phyloP scores from a whole-genome alignment of 35 echinoderm and acorn worm genomes.

The Apostichopus californicus region DNA sequence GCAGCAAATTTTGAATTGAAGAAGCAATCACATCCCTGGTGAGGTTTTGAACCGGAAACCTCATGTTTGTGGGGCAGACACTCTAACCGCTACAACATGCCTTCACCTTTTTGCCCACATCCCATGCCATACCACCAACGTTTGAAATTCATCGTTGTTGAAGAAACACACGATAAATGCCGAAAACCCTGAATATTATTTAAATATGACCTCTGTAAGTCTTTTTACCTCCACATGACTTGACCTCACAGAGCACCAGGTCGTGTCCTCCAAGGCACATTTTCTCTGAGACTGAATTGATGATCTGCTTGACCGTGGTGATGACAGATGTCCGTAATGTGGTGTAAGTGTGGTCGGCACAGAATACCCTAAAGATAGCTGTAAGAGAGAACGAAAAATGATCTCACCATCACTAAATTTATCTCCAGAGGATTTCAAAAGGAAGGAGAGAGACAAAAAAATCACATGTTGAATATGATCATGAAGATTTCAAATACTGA shows the following conservation, averaged over 20 bases:
- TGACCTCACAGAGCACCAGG: conserved; percentile 96
- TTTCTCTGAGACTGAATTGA: conserved; percentile 84
- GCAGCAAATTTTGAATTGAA: too few species aligned
- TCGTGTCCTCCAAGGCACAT: conserved; percentile 83
- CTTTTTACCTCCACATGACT: conserved; percentile 86
- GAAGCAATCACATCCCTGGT: too few species aligned
- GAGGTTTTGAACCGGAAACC: too few species aligned
- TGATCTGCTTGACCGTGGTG: conserved; percentile 61
- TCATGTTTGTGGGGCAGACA: too few species aligned
- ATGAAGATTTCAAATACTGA: too few species aligned
- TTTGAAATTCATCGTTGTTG: too few species aligned
- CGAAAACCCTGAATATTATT: too few species aligned
- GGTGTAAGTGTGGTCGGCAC: conserved; percentile 99
- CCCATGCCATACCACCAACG: too few species aligned
- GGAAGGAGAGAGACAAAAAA: not conserved
- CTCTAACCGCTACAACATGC: too few species aligned
- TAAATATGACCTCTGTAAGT: not conserved
- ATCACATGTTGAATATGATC: not conserved
- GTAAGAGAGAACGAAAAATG: not conserved
- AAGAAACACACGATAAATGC: too few species aligned
- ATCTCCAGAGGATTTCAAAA: not conserved
- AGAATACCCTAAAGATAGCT: conserved; percentile 98
- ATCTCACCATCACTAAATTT: not conserved
- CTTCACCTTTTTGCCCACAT: too few species aligned
- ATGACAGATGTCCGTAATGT: conserved; percentile 85